A percentile compares a stretch with the other conserved stretches of the same genome.
phyloP scores from a whole-genome alignment of 1,140 invertebrate genomes.

The Drosophila equinoxialis region DNA sequence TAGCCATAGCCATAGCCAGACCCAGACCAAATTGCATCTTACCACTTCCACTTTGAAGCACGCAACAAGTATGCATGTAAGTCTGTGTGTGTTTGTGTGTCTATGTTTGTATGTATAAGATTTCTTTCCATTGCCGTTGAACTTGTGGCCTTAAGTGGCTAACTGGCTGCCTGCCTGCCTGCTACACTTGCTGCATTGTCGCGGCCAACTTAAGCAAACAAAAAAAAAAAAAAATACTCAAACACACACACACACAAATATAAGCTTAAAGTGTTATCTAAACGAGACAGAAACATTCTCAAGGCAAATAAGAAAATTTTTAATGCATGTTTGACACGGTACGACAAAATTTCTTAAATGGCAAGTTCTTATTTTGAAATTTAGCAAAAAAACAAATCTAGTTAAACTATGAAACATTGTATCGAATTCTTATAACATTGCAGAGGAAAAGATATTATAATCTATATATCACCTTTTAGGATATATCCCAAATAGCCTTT shows the following conservation, averaged over 20 bases:
- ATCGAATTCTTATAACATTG: no score
- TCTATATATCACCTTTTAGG: no score
- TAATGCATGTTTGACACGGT: background rate
- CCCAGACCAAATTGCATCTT: conserved; percentile 2
- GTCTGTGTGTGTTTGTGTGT: background rate
- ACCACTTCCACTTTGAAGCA: conserved; percentile 39
- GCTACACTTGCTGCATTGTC: conserved; percentile 61
- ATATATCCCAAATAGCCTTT: no score
- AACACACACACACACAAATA: background rate
- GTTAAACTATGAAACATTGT: no score
- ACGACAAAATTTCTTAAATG: no score
- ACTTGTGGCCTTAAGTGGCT: conserved; percentile 67
- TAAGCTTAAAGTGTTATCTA: conserved; percentile 53
- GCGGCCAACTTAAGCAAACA: conserved; percentile 64
- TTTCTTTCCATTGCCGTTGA: conserved; percentile 45
- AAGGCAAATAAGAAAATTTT: conserved; percentile 3
- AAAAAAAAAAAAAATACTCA: conserved; percentile 6
- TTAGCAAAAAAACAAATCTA: no score
- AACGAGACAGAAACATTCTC: conserved; percentile 22
- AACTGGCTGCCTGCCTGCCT: conserved; percentile 34
- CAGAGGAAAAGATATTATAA: no score
- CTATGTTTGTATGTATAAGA: conserved; percentile 23
- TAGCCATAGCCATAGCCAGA: no score
- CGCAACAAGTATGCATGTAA: conserved; percentile 58
- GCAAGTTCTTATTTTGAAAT: no score